Conservation (phyloP, 2,888 invertebrate species). For the Ormyrus labotus region DNA sequence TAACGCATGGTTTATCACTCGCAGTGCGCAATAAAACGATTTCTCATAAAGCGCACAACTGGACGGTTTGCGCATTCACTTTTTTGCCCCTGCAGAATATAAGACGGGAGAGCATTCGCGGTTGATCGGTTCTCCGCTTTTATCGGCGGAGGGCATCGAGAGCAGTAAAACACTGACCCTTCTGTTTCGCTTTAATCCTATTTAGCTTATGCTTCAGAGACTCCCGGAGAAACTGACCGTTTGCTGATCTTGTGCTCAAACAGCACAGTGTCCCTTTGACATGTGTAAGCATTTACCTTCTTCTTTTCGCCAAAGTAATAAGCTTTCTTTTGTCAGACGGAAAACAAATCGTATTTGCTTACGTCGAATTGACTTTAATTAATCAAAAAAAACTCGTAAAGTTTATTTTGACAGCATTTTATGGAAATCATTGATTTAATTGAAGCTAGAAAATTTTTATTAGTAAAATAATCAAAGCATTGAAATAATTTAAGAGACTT, state of each 20-base stretch:
- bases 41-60: no score
- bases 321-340: not conserved
- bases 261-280: slow-evolving; percentile 17
- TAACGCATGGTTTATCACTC: no score
- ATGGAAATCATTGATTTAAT: not conserved
- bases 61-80: not conserved
- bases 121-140: slow-evolving; percentile 31
- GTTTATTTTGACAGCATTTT: no score
- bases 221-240: slow-evolving; percentile 39
- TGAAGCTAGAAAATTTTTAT: not conserved
- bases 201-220: slow-evolving; percentile 34
- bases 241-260: slow-evolving; percentile 42
- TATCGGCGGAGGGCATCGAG: slow-evolving; percentile 21
- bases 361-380: no score
- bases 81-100: slow-evolving; percentile 14
- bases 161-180: slow-evolving; percentile 7
- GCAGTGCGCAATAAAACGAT: no score
- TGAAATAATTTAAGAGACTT: no score
- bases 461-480: no score
- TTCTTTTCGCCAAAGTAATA: not conserved
- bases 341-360: slow-evolving; percentile 5
- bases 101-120: slow-evolving; percentile 1
- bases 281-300: slow-evolving; percentile 19
- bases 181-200: slow-evolving; percentile 41
- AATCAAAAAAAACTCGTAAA: no score